Evolutionary conservation across 2,113 vertebrate genomes (phyloP), one percentile per base, ranked within the genome.

Genomic region (Zosterops japonicus): DNA sequence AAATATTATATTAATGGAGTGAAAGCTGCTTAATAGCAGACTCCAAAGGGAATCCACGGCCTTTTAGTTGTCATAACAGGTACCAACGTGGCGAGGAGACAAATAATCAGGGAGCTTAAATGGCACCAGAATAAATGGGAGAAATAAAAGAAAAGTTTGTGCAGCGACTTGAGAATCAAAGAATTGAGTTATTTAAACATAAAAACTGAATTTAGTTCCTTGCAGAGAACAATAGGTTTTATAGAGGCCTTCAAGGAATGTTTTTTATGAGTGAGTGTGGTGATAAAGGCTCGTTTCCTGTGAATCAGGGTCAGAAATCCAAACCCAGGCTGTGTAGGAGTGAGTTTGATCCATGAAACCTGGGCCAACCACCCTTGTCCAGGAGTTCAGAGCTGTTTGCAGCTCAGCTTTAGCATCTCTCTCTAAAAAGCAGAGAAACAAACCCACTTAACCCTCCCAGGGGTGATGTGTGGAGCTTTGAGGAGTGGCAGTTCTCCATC

Each of bases 1-100:
- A 94, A 96, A 89, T 92, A 86, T 28, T 84, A 4, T 46, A 89
- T 95, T 96, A 95, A 95, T 96, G 93, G 90, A 68, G 81, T 53
- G 88, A 93, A 95, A 95, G 49, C 61, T 93, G 61, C 89, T 87
- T 94, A 96, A 96, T 89, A 92, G 94, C 93, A 94, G 90, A 93
- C 92, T 96, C 94, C 93, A 95, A 93, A 94, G 93, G 92, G 94
- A 96, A 92, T 93, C 72, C 47, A 83, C 18, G 56, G 69, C 64
- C 86, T 94, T 83, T 83, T 17, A 85, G 93, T 64, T 94, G 93
- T 95, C 90, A 75, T 90, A 96, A 96, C 86, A 96, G 79, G 82
- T 74, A 77, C 68, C 68, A 78, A n/a, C 10, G 70, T 87, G 57
- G 67, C 12, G 44, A 81, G 44, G 68, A 84, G 86, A 35, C 41